A percentile compares a stretch with the other conserved stretches of the same genome.
phyloP scores from a whole-genome alignment of 2,888 invertebrate species.

The Iphiclides podalirius region DNA sequence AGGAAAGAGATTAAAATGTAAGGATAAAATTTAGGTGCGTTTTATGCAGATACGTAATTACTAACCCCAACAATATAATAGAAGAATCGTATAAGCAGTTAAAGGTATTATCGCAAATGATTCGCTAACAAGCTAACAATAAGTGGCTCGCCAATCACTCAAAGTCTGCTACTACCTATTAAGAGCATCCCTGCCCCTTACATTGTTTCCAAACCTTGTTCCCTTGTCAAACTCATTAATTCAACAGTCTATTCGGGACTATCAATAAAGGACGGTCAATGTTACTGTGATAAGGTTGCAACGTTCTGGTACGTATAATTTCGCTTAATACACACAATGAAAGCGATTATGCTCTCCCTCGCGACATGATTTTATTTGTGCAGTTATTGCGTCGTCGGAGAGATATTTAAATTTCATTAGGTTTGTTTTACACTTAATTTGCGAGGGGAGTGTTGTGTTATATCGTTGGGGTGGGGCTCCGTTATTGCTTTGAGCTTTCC shows the following conservation, averaged over 20 bases:
- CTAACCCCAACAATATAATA: constrained; percentile 51
- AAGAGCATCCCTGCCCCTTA: constrained; percentile 16
- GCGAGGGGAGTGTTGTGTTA: constrained; percentile 64
- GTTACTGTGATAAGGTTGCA: constrained; percentile 56
- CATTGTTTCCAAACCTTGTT: constrained; percentile 33
- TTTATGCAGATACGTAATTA: too few relatives aligned
- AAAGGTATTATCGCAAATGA: constrained; percentile 67
- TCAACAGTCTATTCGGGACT: constrained; percentile 1
- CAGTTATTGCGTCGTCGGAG: constrained; percentile 74
- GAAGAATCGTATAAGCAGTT: constrained; percentile 43
- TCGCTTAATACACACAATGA: constrained; percentile 71
- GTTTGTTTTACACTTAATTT: constrained; percentile 81
- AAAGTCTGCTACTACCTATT: constrained; percentile 27
- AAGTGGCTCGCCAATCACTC: constrained; percentile 71
- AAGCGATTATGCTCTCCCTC: constrained; percentile 71
- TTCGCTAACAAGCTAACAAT: constrained; percentile 75
- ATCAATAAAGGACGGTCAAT: constrained; percentile 31
- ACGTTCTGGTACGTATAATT: constrained; percentile 50
- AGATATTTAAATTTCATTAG: constrained; percentile 81
- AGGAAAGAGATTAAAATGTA: too few relatives aligned
- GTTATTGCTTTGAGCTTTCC: constrained; percentile 58
- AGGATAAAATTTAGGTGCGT: too few relatives aligned
- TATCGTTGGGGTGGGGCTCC: constrained; percentile 65
- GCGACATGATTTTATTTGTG: constrained; percentile 78
- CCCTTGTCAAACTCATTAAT: constrained; percentile 55